Conservation (phyloP, 2,797 vertebrate genomes). For the Gambusia yucatana region DNA sequence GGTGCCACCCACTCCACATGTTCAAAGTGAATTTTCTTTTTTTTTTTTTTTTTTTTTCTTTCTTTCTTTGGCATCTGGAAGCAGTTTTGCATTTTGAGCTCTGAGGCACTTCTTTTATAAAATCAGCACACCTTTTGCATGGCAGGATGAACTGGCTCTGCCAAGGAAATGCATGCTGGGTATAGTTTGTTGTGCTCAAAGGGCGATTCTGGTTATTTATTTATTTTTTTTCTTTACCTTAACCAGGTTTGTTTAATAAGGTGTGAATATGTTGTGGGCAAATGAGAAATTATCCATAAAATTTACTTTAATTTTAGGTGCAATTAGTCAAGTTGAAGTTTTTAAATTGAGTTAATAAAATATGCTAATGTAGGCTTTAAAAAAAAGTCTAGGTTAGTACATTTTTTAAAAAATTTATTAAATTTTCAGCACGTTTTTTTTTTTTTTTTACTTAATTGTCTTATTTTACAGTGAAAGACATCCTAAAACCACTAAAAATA, state of each 20-base stretch:
- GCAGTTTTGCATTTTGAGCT: conserved; percentile 40
- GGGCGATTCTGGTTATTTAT: conserved; percentile 6
- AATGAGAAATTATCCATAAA: not conserved
- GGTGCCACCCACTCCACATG: conserved; percentile 64
- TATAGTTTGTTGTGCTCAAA: conserved; percentile 31
- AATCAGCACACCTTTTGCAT: conserved; percentile 65
- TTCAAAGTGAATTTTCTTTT: conserved; percentile 40
- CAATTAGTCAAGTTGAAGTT: not conserved
- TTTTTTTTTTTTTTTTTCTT: no score
- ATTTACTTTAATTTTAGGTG: not conserved
- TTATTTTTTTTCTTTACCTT: not conserved
- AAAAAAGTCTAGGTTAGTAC: no score
- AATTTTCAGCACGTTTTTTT: not conserved
- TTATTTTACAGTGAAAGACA: not conserved
- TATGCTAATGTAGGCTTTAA: no score
- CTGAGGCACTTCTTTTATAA: conserved; percentile 42
- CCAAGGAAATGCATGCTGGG: conserved; percentile 57
- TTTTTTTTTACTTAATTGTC: not conserved
- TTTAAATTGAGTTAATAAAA: not conserved
- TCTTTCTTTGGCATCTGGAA: conserved; percentile 31
- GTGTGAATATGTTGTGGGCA: not conserved
- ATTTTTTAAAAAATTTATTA: not conserved
- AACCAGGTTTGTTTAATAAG: conserved; percentile 3
- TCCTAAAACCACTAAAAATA: not conserved
- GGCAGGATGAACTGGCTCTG: conserved; percentile 54